These are phyloP conservation scores for Archips xylosteana DNA, from an alignment of 2,888 invertebrate species.

Conservation along the genomic window DNA sequence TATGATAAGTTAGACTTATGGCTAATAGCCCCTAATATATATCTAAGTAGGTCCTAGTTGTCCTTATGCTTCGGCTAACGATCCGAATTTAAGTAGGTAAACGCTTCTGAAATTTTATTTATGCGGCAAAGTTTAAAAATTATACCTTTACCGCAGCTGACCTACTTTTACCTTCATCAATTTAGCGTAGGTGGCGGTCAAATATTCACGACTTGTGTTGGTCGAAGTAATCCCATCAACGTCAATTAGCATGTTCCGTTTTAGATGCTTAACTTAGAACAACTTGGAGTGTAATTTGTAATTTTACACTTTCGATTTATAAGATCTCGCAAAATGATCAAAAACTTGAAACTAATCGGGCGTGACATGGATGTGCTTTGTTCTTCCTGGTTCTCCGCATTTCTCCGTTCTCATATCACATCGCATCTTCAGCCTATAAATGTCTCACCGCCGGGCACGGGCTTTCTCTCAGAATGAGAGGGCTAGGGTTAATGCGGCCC, in stretches of 20 bases:
- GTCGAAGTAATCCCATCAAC: neutral
- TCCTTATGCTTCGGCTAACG: too few species aligned
- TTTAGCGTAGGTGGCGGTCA: neutral
- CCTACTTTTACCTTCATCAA: neutral
- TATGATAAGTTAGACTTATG: too few species aligned
- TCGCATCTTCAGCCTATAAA: too few species aligned
- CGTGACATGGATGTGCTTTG: neutral
- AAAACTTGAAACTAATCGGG: neutral
- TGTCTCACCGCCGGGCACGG: too few species aligned
- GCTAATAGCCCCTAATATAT: too few species aligned
- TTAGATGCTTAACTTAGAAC: neutral
- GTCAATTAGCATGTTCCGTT: neutral
- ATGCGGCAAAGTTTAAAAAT: too few species aligned
- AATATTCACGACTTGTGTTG: neutral
- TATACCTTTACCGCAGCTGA: neutral
- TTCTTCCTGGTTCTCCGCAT: neutral
- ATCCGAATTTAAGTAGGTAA: too few species aligned
- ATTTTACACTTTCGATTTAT: neutral
- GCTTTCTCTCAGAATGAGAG: too few species aligned
- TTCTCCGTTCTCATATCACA: neutral
- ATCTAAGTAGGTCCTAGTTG: too few species aligned
- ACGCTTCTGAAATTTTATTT: too few species aligned
- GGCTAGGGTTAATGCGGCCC: too few species aligned
- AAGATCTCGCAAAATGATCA: neutral
- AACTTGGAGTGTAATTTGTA: neutral